Conservation (phyloP, 2,113 vertebrate species). For the Dendrocopos noguchii region DNA sequence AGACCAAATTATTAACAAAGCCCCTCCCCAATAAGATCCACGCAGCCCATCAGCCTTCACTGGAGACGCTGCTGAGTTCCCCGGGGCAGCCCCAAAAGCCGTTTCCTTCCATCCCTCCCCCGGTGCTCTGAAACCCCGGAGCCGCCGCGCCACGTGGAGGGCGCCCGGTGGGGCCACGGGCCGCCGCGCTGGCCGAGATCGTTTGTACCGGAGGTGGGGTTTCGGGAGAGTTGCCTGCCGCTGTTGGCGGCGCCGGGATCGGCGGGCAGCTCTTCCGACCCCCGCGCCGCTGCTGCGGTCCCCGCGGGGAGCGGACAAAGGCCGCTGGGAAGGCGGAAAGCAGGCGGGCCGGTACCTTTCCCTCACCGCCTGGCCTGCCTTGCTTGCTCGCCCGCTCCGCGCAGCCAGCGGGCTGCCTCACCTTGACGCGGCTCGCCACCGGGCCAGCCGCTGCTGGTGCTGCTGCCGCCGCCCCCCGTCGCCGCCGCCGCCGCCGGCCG, state of each 20-base stretch:
- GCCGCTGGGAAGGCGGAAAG: not conserved
- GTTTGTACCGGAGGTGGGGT: not conserved
- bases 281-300: not conserved
- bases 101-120: not conserved
- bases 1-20: not conserved
- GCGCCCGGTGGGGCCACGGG: not conserved
- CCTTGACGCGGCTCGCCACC: not conserved
- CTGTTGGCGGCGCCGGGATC: not conserved
- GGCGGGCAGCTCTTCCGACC: not conserved
- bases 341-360: not conserved
- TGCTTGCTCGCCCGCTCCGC: not conserved
- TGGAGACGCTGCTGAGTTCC: too few relatives aligned
- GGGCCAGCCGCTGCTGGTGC: too few relatives aligned
- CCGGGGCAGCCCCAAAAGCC: not conserved
- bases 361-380: too few relatives aligned
- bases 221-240: not conserved
- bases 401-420: not conserved
- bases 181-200: not conserved
- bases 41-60: not conserved
- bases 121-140: too few relatives aligned
- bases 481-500: not conserved
- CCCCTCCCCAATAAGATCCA: not conserved
- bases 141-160: conserved; percentile 30
- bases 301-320: not conserved
- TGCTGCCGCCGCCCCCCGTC: not conserved